Percentiles rank a stretch among this genome's conserved stretches.
Evolutionary conservation across 2,888 invertebrate genomes (phyloP).

Genomic region (Congeria kusceri): DNA sequence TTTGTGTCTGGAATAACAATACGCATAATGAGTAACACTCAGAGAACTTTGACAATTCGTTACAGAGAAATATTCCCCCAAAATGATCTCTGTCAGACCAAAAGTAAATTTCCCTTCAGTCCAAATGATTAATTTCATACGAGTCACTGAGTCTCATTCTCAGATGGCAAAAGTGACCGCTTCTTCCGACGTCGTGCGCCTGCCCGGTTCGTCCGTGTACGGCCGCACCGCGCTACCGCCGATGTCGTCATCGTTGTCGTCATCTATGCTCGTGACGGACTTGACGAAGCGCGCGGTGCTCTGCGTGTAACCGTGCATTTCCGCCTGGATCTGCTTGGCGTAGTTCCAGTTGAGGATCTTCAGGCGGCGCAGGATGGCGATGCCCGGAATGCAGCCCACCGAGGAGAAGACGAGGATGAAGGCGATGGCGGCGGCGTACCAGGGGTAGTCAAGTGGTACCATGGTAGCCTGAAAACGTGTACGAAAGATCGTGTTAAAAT

Average conservation of each 20-base stretch:
- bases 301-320: constrained; percentile 68
- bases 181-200: too few relatives aligned
- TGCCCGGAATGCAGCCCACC: constrained; percentile 75
- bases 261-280: constrained; percentile 64
- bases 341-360: constrained; percentile 69
- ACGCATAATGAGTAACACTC: too few relatives aligned
- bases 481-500: too few relatives aligned
- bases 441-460: constrained; percentile 66
- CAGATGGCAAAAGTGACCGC: too few relatives aligned
- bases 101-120: too few relatives aligned
- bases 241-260: constrained; percentile 61
- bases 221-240: neutral
- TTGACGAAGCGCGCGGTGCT: constrained; percentile 74
- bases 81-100: too few relatives aligned
- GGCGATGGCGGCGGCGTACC: constrained; percentile 72
- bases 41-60: too few relatives aligned
- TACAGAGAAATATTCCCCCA: too few relatives aligned
- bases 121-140: too few relatives aligned
- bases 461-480: constrained; percentile 55
- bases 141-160: too few relatives aligned
- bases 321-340: constrained; percentile 71
- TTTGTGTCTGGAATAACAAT: too few relatives aligned
- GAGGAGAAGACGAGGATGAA: constrained; percentile 72
- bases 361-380: constrained; percentile 71
- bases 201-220: neutral